phyloP scores from a whole-genome alignment of 2,797 vertebrate genomes.

The Lacerta agilis region DNA sequence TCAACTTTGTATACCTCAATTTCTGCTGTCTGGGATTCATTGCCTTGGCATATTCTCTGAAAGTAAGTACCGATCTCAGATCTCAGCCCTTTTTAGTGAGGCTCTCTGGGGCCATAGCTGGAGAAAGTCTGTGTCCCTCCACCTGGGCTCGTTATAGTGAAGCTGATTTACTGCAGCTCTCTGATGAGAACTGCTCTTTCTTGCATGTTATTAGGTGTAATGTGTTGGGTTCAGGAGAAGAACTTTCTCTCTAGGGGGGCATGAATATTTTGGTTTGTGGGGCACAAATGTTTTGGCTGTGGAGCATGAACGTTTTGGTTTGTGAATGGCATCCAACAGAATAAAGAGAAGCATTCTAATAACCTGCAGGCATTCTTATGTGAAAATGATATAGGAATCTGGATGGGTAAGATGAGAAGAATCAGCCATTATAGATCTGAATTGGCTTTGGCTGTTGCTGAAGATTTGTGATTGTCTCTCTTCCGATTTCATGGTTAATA shows the following conservation, averaged over 20 bases:
- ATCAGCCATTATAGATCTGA: background rate
- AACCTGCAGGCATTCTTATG: background rate
- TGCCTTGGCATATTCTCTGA: constrained; percentile 83
- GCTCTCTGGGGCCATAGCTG: accelerated
- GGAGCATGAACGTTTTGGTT: background rate
- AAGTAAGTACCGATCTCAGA: constrained; percentile 69
- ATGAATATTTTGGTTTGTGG: background rate
- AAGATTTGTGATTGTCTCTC: accelerated
- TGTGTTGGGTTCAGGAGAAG: background rate
- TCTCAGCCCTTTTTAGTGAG: background rate
- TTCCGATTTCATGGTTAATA: background rate
- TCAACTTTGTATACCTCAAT: constrained; percentile 89
- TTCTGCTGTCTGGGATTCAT: constrained; percentile 87
- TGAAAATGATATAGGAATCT: accelerated
- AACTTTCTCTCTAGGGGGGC: background rate
- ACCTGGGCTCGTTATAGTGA: background rate
- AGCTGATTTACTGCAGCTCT: background rate
- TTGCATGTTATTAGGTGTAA: background rate
- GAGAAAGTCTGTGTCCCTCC: background rate
- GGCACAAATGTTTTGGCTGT: background rate
- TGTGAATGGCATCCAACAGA: background rate
- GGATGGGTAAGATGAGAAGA: background rate
- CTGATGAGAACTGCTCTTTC: background rate
- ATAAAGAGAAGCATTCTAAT: background rate
- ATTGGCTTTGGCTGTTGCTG: accelerated